Evolutionary conservation across 2,888 invertebrate species (phyloP).

Genomic region (Hofmannophila pseudospretella): DNA sequence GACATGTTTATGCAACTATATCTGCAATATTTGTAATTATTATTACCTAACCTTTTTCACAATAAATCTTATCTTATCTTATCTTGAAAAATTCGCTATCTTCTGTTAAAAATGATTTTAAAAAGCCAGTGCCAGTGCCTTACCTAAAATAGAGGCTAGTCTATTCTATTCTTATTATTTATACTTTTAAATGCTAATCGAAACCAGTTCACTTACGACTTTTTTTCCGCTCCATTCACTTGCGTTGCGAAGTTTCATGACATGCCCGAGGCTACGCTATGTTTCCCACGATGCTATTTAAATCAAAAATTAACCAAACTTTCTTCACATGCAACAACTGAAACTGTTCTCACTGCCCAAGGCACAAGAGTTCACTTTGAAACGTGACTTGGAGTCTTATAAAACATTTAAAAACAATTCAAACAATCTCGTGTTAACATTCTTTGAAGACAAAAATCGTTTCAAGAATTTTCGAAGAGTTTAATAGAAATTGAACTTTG

Average conservation of each 20-base stretch:
- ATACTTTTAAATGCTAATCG: conserved; percentile 41
- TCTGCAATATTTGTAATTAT: too few relatives aligned
- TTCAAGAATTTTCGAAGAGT: conserved; percentile 28
- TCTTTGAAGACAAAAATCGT: conserved; percentile 39
- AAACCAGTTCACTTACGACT: conserved; percentile 36
- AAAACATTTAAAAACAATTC: conserved; percentile 17
- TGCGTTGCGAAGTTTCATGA: conserved; percentile 57
- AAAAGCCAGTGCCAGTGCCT: too few relatives aligned
- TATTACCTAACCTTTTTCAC: too few relatives aligned
- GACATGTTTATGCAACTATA: too few relatives aligned
- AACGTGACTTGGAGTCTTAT: conserved; percentile 2
- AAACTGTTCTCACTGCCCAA: conserved; percentile 12
- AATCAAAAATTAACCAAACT: conserved; percentile 23
- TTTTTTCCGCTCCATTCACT: conserved; percentile 51
- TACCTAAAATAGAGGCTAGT: too few relatives aligned
- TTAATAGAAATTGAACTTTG: conserved; percentile 29
- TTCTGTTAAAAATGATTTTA: too few relatives aligned
- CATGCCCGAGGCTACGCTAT: conserved; percentile 80
- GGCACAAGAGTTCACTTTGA: conserved; percentile 8
- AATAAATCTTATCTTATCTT: too few relatives aligned
- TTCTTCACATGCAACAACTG: conserved; percentile 3
- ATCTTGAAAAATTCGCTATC: too few relatives aligned
- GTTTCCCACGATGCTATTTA: conserved; percentile 74
- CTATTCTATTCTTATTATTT: conserved; percentile 19
- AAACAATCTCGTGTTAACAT: conserved; percentile 22